These are phyloP conservation scores for Xylocopa sonorina DNA, from an alignment of 1,140 invertebrate genomes.

Conservation along the genomic window DNA sequence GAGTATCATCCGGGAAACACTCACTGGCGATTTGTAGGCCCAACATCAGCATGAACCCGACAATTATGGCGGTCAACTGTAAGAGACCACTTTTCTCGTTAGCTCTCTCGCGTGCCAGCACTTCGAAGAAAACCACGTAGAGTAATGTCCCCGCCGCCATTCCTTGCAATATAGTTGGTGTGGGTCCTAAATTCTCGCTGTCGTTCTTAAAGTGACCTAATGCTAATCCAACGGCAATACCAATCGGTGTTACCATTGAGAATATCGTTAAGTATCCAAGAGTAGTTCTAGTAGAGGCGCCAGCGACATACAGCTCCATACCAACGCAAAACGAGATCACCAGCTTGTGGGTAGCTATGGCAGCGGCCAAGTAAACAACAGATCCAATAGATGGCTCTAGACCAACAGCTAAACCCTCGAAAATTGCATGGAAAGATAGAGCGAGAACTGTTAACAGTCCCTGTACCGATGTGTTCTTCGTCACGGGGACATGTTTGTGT, in stretches of 20 bases:
- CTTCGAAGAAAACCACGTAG: conserved; percentile 96
- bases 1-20: conserved; percentile 77
- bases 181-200: conserved; percentile 78
- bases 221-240: conserved; percentile 85
- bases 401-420: conserved; percentile 92
- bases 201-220: conserved; percentile 79
- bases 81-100: conserved; percentile 86
- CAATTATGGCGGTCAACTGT: conserved; percentile 87
- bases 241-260: conserved; percentile 87
- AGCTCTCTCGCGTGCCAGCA: conserved; percentile 89
- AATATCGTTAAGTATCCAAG: conserved; percentile 84
- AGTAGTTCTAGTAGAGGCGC: conserved; percentile 83
- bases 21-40: conserved; percentile 89
- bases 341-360: conserved; percentile 89
- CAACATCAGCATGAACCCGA: conserved; percentile 91
- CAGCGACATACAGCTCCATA: conserved; percentile 86
- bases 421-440: conserved; percentile 90
- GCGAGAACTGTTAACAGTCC: conserved; percentile 88
- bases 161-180: conserved; percentile 87
- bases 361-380: conserved; percentile 87
- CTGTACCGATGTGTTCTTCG: conserved; percentile 79
- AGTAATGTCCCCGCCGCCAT: conserved; percentile 93
- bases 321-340: conserved; percentile 88
- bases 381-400: conserved; percentile 85
- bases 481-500: conserved; percentile 17